Evolutionary conservation across 2,797 vertebrate species (phyloP).

Genomic region (Sus cebifrons): DNA sequence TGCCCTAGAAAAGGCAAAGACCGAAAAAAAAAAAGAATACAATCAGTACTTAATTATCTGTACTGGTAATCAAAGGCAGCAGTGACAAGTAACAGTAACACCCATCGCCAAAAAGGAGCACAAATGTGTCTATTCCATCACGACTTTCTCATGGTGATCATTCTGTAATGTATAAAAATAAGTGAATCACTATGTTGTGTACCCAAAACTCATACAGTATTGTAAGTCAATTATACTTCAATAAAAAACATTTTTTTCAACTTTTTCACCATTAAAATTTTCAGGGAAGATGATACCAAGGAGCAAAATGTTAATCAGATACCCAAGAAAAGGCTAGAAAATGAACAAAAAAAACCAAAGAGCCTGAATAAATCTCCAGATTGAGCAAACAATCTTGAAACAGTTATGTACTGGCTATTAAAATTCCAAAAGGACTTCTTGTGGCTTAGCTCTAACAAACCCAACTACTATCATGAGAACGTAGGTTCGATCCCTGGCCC

Average conservation of each 20-base stretch:
- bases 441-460: too few relatives aligned
- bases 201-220: not conserved
- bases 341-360: not conserved
- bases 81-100: not conserved
- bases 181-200: not conserved
- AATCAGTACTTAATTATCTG: too few relatives aligned
- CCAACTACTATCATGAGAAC: too few relatives aligned
- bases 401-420: not conserved
- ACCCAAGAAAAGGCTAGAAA: not conserved
- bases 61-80: not conserved
- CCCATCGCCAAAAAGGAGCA: not conserved
- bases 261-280: not conserved
- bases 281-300: slow-evolving; percentile 1
- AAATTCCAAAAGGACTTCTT: not conserved
- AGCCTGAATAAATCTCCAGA: not conserved
- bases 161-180: not conserved
- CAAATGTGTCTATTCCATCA: not conserved
- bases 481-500: too few relatives aligned
- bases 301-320: not conserved
- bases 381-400: not conserved
- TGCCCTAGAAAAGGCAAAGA: too few relatives aligned
- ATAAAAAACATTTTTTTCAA: not conserved
- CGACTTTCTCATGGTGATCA: not conserved
- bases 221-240: not conserved
- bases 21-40: too few relatives aligned